Conservation (phyloP, 2,113 vertebrate species). For the Haemorhous mexicanus region DNA sequence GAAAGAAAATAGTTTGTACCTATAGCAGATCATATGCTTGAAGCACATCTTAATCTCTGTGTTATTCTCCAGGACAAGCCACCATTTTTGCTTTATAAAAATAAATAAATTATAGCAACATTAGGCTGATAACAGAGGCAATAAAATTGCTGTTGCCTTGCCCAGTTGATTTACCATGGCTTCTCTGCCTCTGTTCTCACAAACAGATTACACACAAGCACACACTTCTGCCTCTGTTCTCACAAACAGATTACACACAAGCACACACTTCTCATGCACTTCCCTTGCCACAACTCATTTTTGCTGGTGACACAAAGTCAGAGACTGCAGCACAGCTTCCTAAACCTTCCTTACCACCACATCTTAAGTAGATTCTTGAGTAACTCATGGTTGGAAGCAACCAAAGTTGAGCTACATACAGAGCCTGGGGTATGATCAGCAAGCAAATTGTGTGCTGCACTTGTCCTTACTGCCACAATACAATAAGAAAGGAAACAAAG, state of each 20-base stretch:
- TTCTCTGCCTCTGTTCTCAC: not conserved
- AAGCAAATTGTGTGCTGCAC: accelerated
- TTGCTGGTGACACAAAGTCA: not conserved
- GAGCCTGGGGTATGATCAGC: not conserved
- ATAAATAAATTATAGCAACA: not conserved
- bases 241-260: not conserved
- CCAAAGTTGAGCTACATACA: not conserved
- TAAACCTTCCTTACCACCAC: not conserved
- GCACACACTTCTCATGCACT: not conserved
- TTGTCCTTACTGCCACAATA: not conserved
- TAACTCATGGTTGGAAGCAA: not conserved
- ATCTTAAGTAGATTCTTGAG: not conserved
- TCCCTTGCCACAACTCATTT: not conserved
- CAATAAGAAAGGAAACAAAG: not conserved
- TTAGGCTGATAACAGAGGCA: not conserved
- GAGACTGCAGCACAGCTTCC: not conserved
- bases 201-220: not conserved
- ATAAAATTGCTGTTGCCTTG: not conserved
- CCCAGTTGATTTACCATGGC: not conserved
- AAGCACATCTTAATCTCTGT: not conserved
- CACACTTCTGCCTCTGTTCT: not conserved
- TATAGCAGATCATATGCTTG: not conserved
- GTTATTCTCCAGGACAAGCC: not conserved
- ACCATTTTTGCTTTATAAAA: not conserved
- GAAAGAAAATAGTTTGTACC: not conserved